Conservation (phyloP, 2,888 invertebrate species). For the Erebia epiphron region DNA sequence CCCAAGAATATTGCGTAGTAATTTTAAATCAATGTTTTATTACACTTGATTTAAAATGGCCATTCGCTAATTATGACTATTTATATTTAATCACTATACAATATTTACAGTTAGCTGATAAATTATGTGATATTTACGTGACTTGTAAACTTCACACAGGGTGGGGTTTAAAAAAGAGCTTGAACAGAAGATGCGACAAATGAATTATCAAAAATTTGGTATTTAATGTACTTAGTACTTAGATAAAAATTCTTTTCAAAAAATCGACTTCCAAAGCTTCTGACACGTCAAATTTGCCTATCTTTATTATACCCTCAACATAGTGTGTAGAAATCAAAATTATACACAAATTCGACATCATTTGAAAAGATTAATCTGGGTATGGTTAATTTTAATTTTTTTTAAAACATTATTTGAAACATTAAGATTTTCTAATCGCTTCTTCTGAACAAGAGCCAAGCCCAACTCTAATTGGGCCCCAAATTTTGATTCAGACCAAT, state of each 20-base stretch:
- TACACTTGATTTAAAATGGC: background rate
- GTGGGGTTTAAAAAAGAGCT: constrained; percentile 7
- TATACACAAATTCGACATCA: too few relatives aligned
- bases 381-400: too few relatives aligned
- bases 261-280: too few relatives aligned
- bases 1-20: constrained; percentile 1
- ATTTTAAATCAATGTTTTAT: background rate
- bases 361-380: background rate
- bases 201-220: background rate
- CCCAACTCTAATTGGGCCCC: too few relatives aligned
- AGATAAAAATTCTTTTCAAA: too few relatives aligned
- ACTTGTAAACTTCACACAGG: constrained; percentile 20
- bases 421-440: background rate
- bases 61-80: background rate
- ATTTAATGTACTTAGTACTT: background rate
- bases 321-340: too few relatives aligned
- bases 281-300: too few relatives aligned
- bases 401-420: too few relatives aligned
- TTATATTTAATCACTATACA: constrained; percentile 3
- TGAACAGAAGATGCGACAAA: constrained; percentile 10
- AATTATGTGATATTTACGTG: constrained; percentile 17
- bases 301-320: too few relatives aligned
- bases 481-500: too few relatives aligned
- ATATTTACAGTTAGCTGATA: constrained; percentile 22
- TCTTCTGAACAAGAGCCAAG: constrained; percentile 3